Evolutionary conservation across 2,797 vertebrate species (phyloP).

Genomic region (Peromyscus eremicus): DNA sequence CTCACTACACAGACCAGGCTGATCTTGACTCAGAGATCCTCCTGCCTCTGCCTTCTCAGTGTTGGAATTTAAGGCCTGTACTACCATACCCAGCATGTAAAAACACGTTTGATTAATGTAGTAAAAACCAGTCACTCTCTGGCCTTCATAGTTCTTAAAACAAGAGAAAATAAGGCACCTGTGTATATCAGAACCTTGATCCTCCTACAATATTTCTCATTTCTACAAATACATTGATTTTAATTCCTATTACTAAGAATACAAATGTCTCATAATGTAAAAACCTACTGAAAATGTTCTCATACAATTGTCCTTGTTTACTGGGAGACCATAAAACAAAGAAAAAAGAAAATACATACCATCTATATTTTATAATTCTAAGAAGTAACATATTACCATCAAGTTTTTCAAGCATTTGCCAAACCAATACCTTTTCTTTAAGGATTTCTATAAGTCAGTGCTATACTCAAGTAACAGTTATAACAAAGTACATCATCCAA

Average conservation of each 20-base stretch:
- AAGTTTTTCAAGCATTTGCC: neutral
- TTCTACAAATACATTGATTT: neutral
- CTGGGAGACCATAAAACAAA: neutral
- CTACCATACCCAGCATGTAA: neutral
- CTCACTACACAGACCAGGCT: neutral
- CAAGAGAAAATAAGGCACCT: neutral
- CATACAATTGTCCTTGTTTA: neutral
- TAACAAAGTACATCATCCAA: neutral
- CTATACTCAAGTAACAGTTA: neutral
- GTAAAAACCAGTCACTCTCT: neutral
- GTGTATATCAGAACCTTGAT: neutral
- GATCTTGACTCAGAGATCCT: neutral
- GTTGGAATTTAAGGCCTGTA: constrained; percentile 22
- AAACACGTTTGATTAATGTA: neutral
- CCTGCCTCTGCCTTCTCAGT: neutral
- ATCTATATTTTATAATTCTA: constrained; percentile 7
- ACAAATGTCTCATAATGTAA: neutral
- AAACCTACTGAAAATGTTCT: constrained; percentile 24
- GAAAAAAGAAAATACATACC: neutral
- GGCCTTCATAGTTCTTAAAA: neutral
- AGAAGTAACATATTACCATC: neutral
- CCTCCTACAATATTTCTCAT: neutral
- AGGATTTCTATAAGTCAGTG: neutral
- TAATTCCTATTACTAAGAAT: constrained; percentile 21
- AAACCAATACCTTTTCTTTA: neutral